Conservation (phyloP, 2,797 vertebrate species). For the Cichlasoma orientale region DNA sequence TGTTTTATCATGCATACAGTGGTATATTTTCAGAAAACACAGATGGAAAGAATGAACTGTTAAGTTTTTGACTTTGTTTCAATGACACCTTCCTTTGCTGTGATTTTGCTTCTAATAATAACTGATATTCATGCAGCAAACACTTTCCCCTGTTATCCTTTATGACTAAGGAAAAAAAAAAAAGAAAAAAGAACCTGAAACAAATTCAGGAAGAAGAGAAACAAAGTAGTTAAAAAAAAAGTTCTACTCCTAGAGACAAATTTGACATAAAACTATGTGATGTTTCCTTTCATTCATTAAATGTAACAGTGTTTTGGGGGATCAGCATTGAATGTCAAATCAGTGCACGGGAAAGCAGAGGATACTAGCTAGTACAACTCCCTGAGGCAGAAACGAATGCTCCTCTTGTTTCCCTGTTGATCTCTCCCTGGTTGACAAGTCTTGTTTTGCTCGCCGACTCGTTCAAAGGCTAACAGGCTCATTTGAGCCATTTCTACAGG, state of each 20-base stretch:
- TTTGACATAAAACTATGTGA: constrained; percentile 63
- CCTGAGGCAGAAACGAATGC: constrained; percentile 76
- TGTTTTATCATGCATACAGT: constrained; percentile 36
- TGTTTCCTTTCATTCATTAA: constrained; percentile 70
- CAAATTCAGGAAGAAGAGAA: constrained; percentile 5
- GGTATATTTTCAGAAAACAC: constrained; percentile 63
- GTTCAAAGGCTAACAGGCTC: constrained; percentile 77
- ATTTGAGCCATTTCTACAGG: constrained; percentile 76
- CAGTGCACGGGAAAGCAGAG: constrained; percentile 64
- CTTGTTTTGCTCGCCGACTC: constrained; percentile 73
- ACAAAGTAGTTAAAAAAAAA: constrained; percentile 44
- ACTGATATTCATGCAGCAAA: constrained; percentile 39
- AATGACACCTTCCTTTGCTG: constrained; percentile 44
- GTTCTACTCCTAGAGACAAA: constrained; percentile 49
- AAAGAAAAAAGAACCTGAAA: constrained; percentile 1
- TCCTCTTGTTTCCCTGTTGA: constrained; percentile 81
- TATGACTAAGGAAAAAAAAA: not conserved
- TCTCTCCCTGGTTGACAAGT: constrained; percentile 81
- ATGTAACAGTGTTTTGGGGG: constrained; percentile 57
- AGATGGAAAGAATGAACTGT: constrained; percentile 63
- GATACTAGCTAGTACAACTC: constrained; percentile 69
- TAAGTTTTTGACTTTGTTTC: constrained; percentile 52
- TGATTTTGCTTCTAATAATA: constrained; percentile 52
- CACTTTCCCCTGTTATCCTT: not conserved
- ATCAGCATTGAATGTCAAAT: constrained; percentile 75